These are phyloP conservation scores for Hippotragus niger DNA, from an alignment of 2,113 vertebrate genomes.

Conservation along the genomic window DNA sequence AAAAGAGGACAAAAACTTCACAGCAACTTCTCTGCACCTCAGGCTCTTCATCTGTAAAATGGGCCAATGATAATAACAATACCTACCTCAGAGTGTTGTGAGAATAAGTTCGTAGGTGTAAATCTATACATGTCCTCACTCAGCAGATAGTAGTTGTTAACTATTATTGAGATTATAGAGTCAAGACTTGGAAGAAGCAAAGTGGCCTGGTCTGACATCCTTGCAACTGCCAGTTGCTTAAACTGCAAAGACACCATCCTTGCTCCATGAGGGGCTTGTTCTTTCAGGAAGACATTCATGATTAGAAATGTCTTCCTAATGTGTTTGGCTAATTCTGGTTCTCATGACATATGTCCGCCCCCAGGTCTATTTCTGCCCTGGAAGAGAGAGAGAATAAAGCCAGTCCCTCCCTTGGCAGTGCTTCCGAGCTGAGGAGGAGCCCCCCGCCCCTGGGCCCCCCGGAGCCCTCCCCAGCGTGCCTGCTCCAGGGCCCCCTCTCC, in stretches of 20 bases:
- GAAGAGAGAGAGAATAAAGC: not conserved
- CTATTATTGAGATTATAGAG: not conserved
- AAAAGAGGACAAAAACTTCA: not conserved
- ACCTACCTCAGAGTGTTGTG: not conserved
- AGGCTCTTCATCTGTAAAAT: not conserved
- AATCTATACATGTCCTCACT: not conserved
- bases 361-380: conserved; percentile 18
- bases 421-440: not conserved
- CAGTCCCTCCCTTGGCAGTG: not conserved
- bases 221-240: not conserved
- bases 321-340: not conserved
- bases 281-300: not conserved
- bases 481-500: not conserved
- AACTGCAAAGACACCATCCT: not conserved
- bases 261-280: not conserved
- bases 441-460: accelerated
- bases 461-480: not conserved
- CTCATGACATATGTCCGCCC: not conserved
- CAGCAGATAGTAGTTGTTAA: not conserved
- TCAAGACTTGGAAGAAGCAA: not conserved
- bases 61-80: not conserved
- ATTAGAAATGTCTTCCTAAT: conserved; percentile 1
- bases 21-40: not conserved
- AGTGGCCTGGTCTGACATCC: not conserved
- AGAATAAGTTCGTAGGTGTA: not conserved